Conservation (phyloP, 2,888 invertebrate species). For the Ephialtes manifestator region DNA sequence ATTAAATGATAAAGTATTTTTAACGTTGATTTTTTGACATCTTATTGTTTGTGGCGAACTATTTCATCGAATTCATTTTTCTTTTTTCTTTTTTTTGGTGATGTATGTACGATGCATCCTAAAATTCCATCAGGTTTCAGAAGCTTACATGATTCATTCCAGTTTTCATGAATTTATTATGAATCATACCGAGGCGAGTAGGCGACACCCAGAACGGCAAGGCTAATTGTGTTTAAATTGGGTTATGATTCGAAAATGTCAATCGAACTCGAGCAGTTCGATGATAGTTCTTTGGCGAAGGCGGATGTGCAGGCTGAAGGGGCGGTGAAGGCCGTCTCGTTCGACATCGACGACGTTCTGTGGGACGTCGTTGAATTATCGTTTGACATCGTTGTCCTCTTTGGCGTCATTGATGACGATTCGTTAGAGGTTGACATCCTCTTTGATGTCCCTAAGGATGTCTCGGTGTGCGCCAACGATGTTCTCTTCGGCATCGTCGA, state of each 20-base stretch:
- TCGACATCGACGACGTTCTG: constrained; percentile 60
- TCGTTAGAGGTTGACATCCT: constrained; percentile 73
- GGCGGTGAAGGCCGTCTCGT: constrained; percentile 71
- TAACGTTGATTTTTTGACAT: too few relatives aligned
- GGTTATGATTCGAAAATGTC: constrained; percentile 72
- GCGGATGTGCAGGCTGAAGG: constrained; percentile 68
- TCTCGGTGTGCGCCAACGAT: constrained; percentile 62
- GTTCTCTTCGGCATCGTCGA: constrained; percentile 70
- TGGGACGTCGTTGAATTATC: constrained; percentile 58
- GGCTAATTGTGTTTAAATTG: background rate
- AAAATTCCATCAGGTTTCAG: too few relatives aligned
- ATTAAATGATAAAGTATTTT: too few relatives aligned
- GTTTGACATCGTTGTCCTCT: constrained; percentile 73
- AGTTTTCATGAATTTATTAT: background rate
- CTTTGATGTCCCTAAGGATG: constrained; percentile 64
- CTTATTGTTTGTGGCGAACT: too few relatives aligned
- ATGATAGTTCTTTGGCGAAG: constrained; percentile 66
- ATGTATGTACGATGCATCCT: too few relatives aligned
- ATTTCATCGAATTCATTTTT: too few relatives aligned
- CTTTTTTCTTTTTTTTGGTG: too few relatives aligned
- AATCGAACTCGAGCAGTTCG: constrained; percentile 69
- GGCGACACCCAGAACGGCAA: constrained; percentile 18
- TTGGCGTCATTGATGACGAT: constrained; percentile 60
- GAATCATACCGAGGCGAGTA: background rate
- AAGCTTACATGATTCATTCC: too few relatives aligned